phyloP scores from a whole-genome alignment of 2,113 vertebrate species.

The Gallinago jamesoni region DNA sequence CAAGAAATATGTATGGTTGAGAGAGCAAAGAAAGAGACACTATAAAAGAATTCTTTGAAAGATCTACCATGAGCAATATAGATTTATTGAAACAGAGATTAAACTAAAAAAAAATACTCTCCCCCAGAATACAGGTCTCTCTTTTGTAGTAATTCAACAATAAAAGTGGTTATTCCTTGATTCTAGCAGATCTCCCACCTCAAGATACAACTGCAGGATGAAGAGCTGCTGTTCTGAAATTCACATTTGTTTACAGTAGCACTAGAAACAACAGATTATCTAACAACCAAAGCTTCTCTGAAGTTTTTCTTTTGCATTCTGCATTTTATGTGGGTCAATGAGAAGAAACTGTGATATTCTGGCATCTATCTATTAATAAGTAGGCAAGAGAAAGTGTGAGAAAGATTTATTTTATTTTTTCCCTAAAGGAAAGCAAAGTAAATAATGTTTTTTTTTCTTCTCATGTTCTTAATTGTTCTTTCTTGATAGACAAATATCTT shows the following conservation, averaged over 20 bases:
- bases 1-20: background rate
- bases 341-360: background rate
- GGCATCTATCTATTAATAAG: background rate
- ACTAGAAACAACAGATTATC: background rate
- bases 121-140: background rate
- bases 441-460: background rate
- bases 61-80: background rate
- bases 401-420: background rate
- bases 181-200: background rate
- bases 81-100: background rate
- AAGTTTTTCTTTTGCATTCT: background rate
- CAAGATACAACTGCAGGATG: background rate
- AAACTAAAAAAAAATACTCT: background rate
- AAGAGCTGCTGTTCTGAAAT: background rate
- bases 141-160: background rate
- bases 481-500: background rate
- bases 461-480: background rate
- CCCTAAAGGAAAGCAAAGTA: background rate
- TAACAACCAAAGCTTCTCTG: background rate
- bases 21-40: background rate
- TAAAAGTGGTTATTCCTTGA: background rate
- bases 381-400: background rate
- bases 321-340: background rate
- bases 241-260: background rate
- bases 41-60: background rate